phyloP scores from a whole-genome alignment of 2,113 vertebrate genomes.

The Chelonoidis abingdonii region DNA sequence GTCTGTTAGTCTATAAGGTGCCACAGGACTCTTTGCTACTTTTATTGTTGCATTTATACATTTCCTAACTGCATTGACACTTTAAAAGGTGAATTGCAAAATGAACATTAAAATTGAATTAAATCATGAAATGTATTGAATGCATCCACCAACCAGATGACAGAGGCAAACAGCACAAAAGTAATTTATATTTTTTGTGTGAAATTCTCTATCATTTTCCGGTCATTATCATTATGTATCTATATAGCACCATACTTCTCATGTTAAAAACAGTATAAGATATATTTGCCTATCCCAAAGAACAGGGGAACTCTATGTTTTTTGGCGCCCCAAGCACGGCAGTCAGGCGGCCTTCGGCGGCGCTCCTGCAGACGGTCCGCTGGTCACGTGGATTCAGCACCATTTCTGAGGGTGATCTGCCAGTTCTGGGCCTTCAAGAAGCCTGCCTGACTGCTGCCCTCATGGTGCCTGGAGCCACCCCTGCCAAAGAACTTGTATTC shows the following conservation, averaged over 20 bases:
- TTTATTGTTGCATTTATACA: neutral
- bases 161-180: neutral
- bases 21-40: no score
- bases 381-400: no score
- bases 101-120: neutral
- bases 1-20: no score
- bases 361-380: no score
- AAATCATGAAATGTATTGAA: neutral
- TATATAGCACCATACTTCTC: neutral
- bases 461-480: no score
- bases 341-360: no score
- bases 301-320: no score
- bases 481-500: neutral
- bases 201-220: neutral
- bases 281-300: neutral
- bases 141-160: neutral
- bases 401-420: no score
- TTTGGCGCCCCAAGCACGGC: no score
- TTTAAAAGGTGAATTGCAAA: neutral
- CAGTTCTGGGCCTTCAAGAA: no score
- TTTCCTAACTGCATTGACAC: neutral
- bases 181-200: neutral
- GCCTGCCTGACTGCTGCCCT: no score
- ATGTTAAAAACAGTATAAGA: neutral
- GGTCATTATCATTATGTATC: neutral